These are phyloP conservation scores for Garra rufa DNA, from an alignment of 2,113 vertebrate genomes.

Conservation along the genomic window DNA sequence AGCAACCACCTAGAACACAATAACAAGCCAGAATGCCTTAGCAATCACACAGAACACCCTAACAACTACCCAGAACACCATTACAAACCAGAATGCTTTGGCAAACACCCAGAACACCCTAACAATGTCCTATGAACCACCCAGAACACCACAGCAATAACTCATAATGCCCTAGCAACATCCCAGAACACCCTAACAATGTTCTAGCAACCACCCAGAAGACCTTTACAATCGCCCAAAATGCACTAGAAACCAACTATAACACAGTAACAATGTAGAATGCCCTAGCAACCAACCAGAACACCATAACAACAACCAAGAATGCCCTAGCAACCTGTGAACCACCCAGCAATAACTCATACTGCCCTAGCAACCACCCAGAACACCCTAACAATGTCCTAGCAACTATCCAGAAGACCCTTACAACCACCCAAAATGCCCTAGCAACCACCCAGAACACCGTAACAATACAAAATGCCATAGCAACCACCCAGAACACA, in stretches of 20 bases:
- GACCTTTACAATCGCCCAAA: neutral
- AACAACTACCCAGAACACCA: neutral
- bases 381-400: neutral
- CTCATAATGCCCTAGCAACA: neutral
- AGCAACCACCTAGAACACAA: neutral
- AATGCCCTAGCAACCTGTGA: neutral
- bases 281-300: neutral
- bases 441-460: neutral
- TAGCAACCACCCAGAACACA: too few relatives aligned
- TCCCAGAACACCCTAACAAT: neutral
- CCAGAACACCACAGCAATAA: neutral
- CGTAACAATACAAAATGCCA: neutral
- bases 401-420: neutral
- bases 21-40: accelerated
- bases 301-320: too few relatives aligned
- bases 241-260: neutral
- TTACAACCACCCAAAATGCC: neutral
- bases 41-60: neutral
- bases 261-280: neutral
- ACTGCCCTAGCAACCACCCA: neutral
- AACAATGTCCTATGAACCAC: neutral
- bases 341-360: too few relatives aligned
- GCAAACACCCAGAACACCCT: neutral
- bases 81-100: neutral
- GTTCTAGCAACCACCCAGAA: neutral